Base-by-base conservation (phyloP, 2,797 vertebrate species). In the Salarias fasciatus region DNA sequence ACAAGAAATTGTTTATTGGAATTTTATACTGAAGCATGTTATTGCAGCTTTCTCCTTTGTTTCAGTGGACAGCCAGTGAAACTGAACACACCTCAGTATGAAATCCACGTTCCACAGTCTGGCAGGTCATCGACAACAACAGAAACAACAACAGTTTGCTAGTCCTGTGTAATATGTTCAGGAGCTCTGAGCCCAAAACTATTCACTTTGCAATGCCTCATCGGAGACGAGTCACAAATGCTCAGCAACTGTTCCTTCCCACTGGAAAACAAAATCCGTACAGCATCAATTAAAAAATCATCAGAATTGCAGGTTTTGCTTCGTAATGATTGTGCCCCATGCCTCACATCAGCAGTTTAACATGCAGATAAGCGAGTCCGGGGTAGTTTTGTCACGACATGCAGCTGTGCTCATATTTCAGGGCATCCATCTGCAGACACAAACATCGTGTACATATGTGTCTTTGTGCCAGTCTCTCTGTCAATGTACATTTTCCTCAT, bases 401-500 rank as follows among this genome's bases (percentile, higher is more conserved):
- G 36, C 37, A 63, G 63, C 54, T 60, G 55, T 44, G 47, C 13
- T 57, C 35, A 49, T 54, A 59, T 12, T 13, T 30, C 6, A 2
- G 30, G 12, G 24, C 70, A 81, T 72, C 59, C 78, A 73, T 57
- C 45, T 31, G 41, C 6, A 40, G 37, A 11, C 8, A 37, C 4
- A 47, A 50, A 35, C 42, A 56, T 66, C 54, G 1, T 44, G 29
- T 29, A 53, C 1, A 9, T 47, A 50, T 55, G 71, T 60, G 64
- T 71, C 54, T 75, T 58, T 74, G 59, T 53, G 43, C 48, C 35
- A 24, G 24, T 69, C 43, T 61, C 33, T 76, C 63, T 47, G 24
- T 56, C 50, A 49, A 62, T 58, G 68, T 84, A 77, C 69, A 68
- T 69, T 70, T 77, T 78, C 52, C 55, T 75, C 69, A 77, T 84